These are phyloP conservation scores for Drosophila percnosoma DNA, from an alignment of 2,888 invertebrate genomes.

Conservation along the genomic window DNA sequence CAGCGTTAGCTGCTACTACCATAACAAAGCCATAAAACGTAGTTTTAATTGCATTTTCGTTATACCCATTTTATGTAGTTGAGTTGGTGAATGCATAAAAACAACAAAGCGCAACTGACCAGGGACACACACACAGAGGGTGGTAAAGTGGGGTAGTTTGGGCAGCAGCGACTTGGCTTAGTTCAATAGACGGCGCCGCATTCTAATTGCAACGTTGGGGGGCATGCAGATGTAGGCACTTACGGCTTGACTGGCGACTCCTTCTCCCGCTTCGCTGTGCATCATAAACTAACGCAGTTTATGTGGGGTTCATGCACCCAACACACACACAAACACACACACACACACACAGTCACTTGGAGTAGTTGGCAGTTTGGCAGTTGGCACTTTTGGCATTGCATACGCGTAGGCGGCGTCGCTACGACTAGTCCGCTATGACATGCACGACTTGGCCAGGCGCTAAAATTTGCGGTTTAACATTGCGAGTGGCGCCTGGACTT, in stretches of 20 bases:
- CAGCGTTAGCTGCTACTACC: constrained; percentile 47
- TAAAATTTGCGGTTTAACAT: constrained; percentile 80
- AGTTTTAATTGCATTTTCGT: constrained; percentile 85
- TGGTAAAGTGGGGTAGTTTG: background rate
- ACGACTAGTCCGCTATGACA: constrained; percentile 65
- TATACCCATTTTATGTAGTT: constrained; percentile 83
- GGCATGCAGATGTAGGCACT: constrained; percentile 70
- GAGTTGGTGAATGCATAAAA: constrained; percentile 79
- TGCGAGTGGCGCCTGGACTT: constrained; percentile 66
- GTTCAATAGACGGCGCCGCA: constrained; percentile 77
- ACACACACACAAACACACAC: constrained; percentile 19
- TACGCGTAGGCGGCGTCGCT: constrained; percentile 78
- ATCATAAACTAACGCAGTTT: constrained; percentile 78
- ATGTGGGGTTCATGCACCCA: constrained; percentile 76
- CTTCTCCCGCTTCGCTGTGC: constrained; percentile 37
- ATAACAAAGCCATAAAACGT: constrained; percentile 84
- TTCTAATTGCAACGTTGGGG: constrained; percentile 69
- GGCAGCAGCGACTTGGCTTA: constrained; percentile 35
- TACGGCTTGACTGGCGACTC: constrained; percentile 59
- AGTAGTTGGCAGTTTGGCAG: constrained; percentile 52
- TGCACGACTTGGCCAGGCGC: constrained; percentile 77
- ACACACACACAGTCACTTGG: constrained; percentile 5
- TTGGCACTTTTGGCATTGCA: constrained; percentile 78
- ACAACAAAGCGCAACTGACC: constrained; percentile 71
- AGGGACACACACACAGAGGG: constrained; percentile 10